Evolutionary conservation across 1,140 invertebrate species (phyloP).

Genomic region (Limonius californicus): DNA sequence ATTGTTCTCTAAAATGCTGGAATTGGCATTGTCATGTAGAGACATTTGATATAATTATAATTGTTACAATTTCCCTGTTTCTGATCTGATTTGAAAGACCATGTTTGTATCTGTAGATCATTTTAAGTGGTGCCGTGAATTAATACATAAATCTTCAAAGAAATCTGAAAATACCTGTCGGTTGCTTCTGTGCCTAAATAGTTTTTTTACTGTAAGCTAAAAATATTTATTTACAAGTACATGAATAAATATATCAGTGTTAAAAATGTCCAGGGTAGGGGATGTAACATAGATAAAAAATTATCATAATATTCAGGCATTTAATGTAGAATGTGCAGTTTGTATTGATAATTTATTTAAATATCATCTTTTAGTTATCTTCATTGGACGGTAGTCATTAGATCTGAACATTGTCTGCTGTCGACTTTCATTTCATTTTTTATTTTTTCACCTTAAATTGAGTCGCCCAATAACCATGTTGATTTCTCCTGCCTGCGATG

Average conservation of each 20-base stretch:
- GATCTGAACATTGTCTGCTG: conserved; percentile 4
- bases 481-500: conserved; percentile 34
- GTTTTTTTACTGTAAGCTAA: conserved; percentile 4
- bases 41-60: too few species aligned
- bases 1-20: too few species aligned
- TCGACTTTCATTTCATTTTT: conserved; percentile 16
- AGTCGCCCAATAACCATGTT: too few species aligned
- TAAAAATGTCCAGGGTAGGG: conserved; percentile 38
- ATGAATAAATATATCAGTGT: conserved; percentile 31
- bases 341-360: background rate
- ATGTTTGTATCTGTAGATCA: too few species aligned
- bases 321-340: background rate
- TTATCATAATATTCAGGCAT: conserved; percentile 1
- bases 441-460: too few species aligned
- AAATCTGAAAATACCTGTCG: background rate
- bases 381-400: background rate
- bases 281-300: conserved; percentile 26
- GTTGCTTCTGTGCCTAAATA: background rate
- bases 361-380: background rate
- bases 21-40: too few species aligned
- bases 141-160: too few species aligned
- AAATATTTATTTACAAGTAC: conserved; percentile 3
- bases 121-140: too few species aligned
- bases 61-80: too few species aligned
- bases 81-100: too few species aligned